Conservation (phyloP, 92 coral and sea anemone species). For the Epizoanthus rinbou region DNA sequence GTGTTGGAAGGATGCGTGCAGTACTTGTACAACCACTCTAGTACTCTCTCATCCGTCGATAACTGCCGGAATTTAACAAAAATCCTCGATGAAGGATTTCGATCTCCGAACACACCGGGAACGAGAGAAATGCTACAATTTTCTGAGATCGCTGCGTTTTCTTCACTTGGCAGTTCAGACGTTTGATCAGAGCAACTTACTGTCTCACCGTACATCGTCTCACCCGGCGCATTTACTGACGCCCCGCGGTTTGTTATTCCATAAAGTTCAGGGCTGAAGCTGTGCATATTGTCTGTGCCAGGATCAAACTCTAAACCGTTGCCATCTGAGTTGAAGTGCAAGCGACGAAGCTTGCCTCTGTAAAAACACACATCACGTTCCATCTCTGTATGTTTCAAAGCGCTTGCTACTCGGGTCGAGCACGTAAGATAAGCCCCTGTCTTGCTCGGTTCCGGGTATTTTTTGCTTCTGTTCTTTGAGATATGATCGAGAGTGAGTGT, state of each 20-base stretch:
- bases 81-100: constrained; percentile 72
- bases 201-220: background rate
- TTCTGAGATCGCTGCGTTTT: constrained; percentile 39
- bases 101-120: constrained; percentile 76
- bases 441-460: background rate
- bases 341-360: constrained; percentile 56
- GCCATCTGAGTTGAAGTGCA: constrained; percentile 8
- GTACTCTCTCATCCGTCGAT: constrained; percentile 80
- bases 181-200: background rate
- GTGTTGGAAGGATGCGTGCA: constrained; percentile 75
- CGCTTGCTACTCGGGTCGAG: constrained; percentile 74
- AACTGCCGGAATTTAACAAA: constrained; percentile 83
- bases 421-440: constrained; percentile 15
- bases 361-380: constrained; percentile 64
- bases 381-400: constrained; percentile 66
- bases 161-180: constrained; percentile 17
- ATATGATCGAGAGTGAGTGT: constrained; percentile 27
- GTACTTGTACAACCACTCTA: constrained; percentile 78
- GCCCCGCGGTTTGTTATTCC: background rate
- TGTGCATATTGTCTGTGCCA: background rate
- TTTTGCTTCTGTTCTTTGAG: background rate
- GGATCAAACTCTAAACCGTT: background rate
- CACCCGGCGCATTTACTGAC: background rate
- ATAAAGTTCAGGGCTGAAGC: background rate
- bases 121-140: constrained; percentile 70